Base-by-base conservation (phyloP, 2,113 vertebrate species). In the Bubalus kerabau region DNA sequence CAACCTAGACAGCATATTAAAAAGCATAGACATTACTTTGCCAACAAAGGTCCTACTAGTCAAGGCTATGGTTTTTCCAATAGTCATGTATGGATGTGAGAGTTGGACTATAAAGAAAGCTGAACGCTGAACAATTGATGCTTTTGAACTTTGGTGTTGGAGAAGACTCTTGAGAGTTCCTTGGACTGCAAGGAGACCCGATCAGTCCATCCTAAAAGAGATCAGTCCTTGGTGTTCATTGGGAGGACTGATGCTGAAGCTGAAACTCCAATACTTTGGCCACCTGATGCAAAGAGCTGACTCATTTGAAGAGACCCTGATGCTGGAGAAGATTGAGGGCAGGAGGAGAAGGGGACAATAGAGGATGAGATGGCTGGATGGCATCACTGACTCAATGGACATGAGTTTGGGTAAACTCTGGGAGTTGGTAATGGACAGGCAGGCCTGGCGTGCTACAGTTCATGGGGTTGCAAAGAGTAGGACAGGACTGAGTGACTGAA, bases 401-500 rank as follows among this genome's bases (percentile, higher is more conserved):
- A 40, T 40, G 5, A 0, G 67, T 23, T 23, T 71, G n/a, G 10
- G 19, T 40, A 40, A 23, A 71, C 19, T 40, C 67, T 6, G 10
- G 19, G 19, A 71, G 67, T 6, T 71, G 19, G 67, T 40, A 19
- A 40, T 71, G n/a, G 19, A 71, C 19, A 71, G n/a, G n/a, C 19
- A 71, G n/a, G n/a, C n/a, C 67, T 40, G 10, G n/a, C 0, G 5
- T 71, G n/a, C n/a, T 40, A 21, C 0, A 0, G n/a, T 40, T 40
- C 19, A 23, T 40, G n/a, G 67, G 19, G 67, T 12, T 6, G 2
- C 62, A 71, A 71, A 71, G 9, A 71, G n/a, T 71, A 0, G 0
- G 11, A 71, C 19, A 40, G 0, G 5, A 23, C n/a, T 71, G 11
- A 71, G 67, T 21, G 67, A 71, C n/a, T 40, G 10, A 71, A 71